A percentile compares a stretch with the other conserved stretches of the same genome.
Conservation (phyloP, 2,888 invertebrate genomes). For the Mantis religiosa region DNA sequence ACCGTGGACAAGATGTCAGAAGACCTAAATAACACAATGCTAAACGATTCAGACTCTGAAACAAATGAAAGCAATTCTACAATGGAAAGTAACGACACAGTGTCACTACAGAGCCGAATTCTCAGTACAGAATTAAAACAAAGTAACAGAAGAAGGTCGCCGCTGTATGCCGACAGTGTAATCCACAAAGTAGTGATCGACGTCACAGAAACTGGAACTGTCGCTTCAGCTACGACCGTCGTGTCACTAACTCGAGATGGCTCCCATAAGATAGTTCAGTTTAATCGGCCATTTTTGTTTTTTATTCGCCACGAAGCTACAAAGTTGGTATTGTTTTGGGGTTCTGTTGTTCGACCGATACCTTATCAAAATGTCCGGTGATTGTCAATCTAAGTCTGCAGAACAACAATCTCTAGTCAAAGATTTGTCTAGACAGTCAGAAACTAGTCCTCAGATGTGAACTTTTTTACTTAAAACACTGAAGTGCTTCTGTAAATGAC, state of each 20-base stretch:
- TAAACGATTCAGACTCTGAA: neutral
- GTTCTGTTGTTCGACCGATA: conserved; percentile 57
- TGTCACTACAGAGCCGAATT: no score
- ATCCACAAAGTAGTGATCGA: conserved; percentile 53
- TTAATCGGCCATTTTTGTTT: conserved; percentile 69
- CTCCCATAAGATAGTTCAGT: conserved; percentile 48
- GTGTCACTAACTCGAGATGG: conserved; percentile 55
- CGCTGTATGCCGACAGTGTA: conserved; percentile 58
- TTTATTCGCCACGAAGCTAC: conserved; percentile 66
- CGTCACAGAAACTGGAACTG: conserved; percentile 61
- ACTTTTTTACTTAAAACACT: no score
- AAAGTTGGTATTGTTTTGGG: conserved; percentile 67
- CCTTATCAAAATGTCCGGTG: neutral
- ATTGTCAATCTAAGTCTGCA: neutral
- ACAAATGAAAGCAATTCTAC: neutral
- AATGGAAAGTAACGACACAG: neutral
- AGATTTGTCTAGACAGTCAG: neutral
- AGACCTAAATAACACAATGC: neutral
- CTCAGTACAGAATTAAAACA: no score
- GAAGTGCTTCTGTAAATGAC: no score
- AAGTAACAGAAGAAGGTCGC: conserved; percentile 38
- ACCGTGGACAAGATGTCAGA: neutral
- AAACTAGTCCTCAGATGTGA: neutral
- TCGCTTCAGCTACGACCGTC: conserved; percentile 64
- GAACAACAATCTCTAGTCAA: neutral